These are phyloP conservation scores for Drosophila pachea DNA, from an alignment of 1,140 invertebrate species.

Conservation along the genomic window DNA sequence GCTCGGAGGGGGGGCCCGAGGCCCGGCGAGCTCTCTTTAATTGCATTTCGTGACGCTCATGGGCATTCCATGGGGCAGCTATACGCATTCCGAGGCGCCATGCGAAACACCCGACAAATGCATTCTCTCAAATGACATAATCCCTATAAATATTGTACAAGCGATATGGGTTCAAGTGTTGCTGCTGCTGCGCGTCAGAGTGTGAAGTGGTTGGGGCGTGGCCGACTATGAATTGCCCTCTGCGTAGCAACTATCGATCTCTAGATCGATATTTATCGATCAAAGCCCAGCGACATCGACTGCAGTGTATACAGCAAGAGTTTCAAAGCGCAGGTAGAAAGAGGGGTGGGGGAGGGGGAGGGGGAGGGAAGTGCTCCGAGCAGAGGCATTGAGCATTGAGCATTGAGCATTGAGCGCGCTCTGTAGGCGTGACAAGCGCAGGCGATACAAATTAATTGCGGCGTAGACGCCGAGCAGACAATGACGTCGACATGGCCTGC, in stretches of 20 bases:
- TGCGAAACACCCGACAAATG: constrained; percentile 58
- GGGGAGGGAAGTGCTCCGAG: background rate
- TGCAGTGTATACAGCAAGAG: background rate
- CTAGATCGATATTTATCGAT: background rate
- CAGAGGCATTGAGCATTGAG: constrained; percentile 1
- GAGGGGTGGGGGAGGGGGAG: too few species aligned
- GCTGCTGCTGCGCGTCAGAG: constrained; percentile 7
- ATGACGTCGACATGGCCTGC: constrained; percentile 12
- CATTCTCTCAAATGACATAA: constrained; percentile 65
- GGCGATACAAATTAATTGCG: constrained; percentile 64
- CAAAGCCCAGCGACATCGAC: background rate
- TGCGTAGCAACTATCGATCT: background rate
- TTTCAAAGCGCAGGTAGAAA: background rate
- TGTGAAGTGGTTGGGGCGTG: background rate
- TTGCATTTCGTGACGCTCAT: constrained; percentile 5
- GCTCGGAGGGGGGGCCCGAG: too few species aligned
- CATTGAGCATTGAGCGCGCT: constrained; percentile 19
- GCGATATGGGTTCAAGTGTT: constrained; percentile 48
- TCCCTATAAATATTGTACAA: constrained; percentile 64
- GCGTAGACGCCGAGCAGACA: constrained; percentile 54
- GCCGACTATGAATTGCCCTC: background rate
- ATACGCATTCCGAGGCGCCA: constrained; percentile 31
- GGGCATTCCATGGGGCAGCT: constrained; percentile 18
- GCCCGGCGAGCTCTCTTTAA: background rate
- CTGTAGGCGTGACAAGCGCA: constrained; percentile 37